Percentiles rank a stretch among this genome's conserved stretches.
phyloP scores from a whole-genome alignment of 1,140 invertebrate genomes.

The Neuroterus valhalla region DNA sequence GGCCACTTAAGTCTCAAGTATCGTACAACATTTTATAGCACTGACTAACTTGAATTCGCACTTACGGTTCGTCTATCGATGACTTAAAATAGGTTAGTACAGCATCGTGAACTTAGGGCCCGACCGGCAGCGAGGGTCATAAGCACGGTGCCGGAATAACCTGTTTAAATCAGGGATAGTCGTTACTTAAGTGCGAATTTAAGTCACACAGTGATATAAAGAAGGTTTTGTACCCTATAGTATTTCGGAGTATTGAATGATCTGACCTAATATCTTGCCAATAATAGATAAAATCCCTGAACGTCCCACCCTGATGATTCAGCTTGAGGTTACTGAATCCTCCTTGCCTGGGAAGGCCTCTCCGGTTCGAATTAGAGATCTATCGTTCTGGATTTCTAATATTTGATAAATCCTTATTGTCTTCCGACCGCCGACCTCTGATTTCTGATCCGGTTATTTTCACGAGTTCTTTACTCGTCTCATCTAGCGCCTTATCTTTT shows the following conservation, averaged over 20 bases:
- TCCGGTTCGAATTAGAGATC: background rate
- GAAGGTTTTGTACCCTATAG: constrained; percentile 28
- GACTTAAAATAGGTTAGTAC: no score
- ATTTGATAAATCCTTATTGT: background rate
- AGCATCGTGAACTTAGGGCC: no score
- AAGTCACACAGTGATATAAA: no score
- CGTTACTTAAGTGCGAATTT: no score
- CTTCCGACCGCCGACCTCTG: background rate
- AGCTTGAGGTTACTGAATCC: background rate
- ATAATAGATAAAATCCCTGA: constrained; percentile 21
- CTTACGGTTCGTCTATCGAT: no score
- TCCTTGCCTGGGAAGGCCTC: background rate
- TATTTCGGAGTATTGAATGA: background rate
- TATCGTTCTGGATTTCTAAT: background rate
- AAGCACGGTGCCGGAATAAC: no score
- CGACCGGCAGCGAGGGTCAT: no score
- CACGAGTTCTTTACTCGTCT: background rate
- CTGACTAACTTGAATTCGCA: no score
- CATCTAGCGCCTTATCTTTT: background rate
- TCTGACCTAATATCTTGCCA: constrained; percentile 20
- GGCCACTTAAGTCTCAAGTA: no score
- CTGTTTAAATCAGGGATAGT: no score
- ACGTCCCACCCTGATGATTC: background rate
- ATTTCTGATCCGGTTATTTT: background rate
- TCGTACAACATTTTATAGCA: no score